Base-by-base conservation (phyloP, 2,797 vertebrate species). In the Carduelis carduelis region DNA sequence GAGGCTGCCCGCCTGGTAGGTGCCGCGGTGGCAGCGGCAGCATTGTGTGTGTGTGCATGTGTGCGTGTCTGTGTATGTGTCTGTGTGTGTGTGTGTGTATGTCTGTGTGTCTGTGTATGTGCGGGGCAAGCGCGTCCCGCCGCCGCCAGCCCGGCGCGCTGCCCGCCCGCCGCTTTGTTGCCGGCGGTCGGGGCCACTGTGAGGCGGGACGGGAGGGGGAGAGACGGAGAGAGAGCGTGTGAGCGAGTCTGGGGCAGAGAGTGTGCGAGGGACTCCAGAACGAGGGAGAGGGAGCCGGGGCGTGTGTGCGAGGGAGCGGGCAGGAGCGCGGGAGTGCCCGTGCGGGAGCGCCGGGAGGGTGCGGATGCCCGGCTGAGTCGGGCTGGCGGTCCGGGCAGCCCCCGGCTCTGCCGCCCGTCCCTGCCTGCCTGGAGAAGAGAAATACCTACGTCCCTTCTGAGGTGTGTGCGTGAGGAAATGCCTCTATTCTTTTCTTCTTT, bases 1-100 rank as follows among this genome's bases (percentile, higher is more conserved):
- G 98, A 98, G 97, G 98, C 95, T 94, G 95, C 97, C 92, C 95
- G 95, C 96, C 92, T 87, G 92, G 95, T 95, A 94, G 83, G 95
- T 89, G 93, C 95, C 80, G 95, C 44, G 83, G 91, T 61, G 72
- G 91, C 82, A 75, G 71, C 61, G 39, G 82, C 71, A 84, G 65
- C 46, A 35, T 35, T 79, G 72, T 47, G n/a, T 30, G 6, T 18
- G 20, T 23, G 4, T 17, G 39, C 39, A 9, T 12, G 16, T 26
- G 64, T 32, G 24, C 4, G 55, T 64, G 75, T 27, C 5, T 18
- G 19, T 22, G 3, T 13, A 10, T 12, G 21, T 28, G 37, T 23
- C 17, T 5, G 55, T 63, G 71, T 82, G 46, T 17, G 9, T 60
- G 63, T 46, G 28, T 26, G 4, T 16, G 21, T 20, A 1, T 69